These are phyloP conservation scores for Pyrochroa serraticornis DNA, from an alignment of 2,888 invertebrate species.

Conservation along the genomic window DNA sequence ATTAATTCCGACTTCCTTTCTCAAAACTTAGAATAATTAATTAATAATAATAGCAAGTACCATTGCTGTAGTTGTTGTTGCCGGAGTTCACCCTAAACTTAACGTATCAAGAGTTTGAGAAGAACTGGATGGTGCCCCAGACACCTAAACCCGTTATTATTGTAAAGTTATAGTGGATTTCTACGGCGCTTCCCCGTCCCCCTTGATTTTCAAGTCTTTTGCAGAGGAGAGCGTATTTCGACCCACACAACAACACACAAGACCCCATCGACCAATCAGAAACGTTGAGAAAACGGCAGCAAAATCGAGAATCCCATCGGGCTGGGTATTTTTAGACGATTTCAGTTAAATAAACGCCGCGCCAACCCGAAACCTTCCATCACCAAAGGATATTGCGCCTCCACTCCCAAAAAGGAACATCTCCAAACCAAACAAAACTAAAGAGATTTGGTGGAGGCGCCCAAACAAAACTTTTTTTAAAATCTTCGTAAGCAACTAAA, in stretches of 20 bases:
- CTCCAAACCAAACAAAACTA: too few species aligned
- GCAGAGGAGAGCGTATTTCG: slow-evolving; percentile 39
- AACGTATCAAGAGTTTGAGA: slow-evolving; percentile 24
- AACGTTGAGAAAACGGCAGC: slow-evolving; percentile 42
- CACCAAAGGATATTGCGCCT: too few species aligned
- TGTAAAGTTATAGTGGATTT: slow-evolving; percentile 54
- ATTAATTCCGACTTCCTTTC: slow-evolving; percentile 12
- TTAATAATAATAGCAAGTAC: slow-evolving; percentile 9
- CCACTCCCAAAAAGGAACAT: too few species aligned
- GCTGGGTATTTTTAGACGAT: slow-evolving; percentile 44
- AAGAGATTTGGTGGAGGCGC: too few species aligned
- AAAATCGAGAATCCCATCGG: slow-evolving; percentile 35
- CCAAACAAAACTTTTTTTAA: too few species aligned
- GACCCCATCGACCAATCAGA: slow-evolving; percentile 26
- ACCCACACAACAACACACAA: slow-evolving; percentile 38
- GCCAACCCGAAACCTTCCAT: too few species aligned
- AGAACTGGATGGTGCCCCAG: slow-evolving; percentile 32
- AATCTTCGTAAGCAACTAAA: too few species aligned
- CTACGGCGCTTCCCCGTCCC: slow-evolving; percentile 43
- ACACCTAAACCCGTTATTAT: slow-evolving; percentile 34
- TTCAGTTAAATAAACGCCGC: slow-evolving; percentile 22
- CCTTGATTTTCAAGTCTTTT: slow-evolving; percentile 45
- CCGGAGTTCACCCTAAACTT: slow-evolving; percentile 1
- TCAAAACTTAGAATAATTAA: slow-evolving; percentile 7
- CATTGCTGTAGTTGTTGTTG: slow-evolving; percentile 17